Conservation (phyloP, 1,140 invertebrate genomes). For the Bursaphelenchus mucronatus region DNA sequence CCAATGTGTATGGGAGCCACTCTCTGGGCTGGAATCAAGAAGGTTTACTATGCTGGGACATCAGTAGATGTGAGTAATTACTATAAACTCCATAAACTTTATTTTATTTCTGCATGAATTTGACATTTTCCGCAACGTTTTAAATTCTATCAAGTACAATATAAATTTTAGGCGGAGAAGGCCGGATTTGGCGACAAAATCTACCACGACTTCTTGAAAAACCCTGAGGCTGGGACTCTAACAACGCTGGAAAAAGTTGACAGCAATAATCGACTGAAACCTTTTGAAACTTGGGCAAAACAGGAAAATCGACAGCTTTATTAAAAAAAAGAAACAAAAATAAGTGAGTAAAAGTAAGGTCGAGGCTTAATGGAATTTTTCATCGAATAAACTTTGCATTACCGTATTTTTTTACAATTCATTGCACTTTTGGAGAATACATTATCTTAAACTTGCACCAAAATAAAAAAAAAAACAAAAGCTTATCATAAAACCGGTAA, state of each 20-base stretch:
- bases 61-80: conserved; percentile 38
- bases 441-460: too few relatives aligned
- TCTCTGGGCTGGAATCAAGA: conserved; percentile 54
- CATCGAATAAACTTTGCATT: too few relatives aligned
- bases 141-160: conserved; percentile 11
- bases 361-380: too few relatives aligned
- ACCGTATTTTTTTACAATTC: too few relatives aligned
- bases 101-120: conserved; percentile 6
- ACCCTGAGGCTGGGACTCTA: conserved; percentile 41
- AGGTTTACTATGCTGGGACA: conserved; percentile 56
- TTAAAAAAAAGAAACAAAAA: conserved; percentile 23
- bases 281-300: conserved; percentile 42
- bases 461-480: too few relatives aligned
- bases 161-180: conserved; percentile 37
- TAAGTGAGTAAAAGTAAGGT: too few relatives aligned
- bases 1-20: conserved; percentile 60
- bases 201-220: conserved; percentile 55
- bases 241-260: conserved; percentile 33
- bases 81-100: conserved; percentile 3
- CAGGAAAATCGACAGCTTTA: conserved; percentile 39
- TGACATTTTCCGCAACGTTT: conserved; percentile 4
- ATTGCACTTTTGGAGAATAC: too few relatives aligned
- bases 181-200: conserved; percentile 52
- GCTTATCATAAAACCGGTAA: too few relatives aligned
- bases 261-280: conserved; percentile 28